phyloP scores from a whole-genome alignment of 2,888 invertebrate species.

The Epinotia brunnichana region DNA sequence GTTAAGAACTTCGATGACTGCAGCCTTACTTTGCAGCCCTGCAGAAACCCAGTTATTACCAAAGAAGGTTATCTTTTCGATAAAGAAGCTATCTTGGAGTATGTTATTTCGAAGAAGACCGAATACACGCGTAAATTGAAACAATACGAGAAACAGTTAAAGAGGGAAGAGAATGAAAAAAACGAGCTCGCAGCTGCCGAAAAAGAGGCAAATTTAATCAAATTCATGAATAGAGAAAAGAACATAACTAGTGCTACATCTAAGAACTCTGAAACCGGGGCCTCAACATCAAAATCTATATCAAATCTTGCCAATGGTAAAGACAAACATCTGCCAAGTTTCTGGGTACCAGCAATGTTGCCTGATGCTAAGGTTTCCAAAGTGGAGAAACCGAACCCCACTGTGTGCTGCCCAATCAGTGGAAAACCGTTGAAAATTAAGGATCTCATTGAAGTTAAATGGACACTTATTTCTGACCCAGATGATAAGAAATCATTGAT shows the following conservation, averaged over 20 bases:
- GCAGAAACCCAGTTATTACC: conserved; percentile 93
- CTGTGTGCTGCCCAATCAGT: conserved; percentile 76
- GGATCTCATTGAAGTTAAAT: conserved; percentile 96
- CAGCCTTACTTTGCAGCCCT: conserved; percentile 97
- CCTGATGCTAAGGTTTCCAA: conserved; percentile 91
- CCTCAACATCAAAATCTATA: conserved; percentile 80
- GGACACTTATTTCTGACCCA: conserved; percentile 94
- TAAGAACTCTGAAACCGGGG: conserved; percentile 48
- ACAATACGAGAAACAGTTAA: conserved; percentile 94
- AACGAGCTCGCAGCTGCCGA: conserved; percentile 89
- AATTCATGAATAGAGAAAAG: conserved; percentile 92
- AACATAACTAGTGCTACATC: conserved; percentile 84
- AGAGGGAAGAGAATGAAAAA: conserved; percentile 88
- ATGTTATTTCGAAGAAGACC: conserved; percentile 96
- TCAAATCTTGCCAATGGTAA: conserved; percentile 91
- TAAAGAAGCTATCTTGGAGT: conserved; percentile 97
- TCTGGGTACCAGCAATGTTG: conserved; percentile 97
- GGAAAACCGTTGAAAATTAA: conserved; percentile 93
- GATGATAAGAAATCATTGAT: conserved; percentile 94
- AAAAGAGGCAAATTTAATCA: conserved; percentile 88
- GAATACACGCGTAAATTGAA: conserved; percentile 95
- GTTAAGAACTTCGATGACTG: conserved; percentile 98
- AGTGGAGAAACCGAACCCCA: conserved; percentile 72
- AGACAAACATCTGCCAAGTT: conserved; percentile 94
- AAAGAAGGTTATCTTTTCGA: conserved; percentile 97